Evolutionary conservation across 2,113 vertebrate genomes (phyloP).

Genomic region (Neogale vison): DNA sequence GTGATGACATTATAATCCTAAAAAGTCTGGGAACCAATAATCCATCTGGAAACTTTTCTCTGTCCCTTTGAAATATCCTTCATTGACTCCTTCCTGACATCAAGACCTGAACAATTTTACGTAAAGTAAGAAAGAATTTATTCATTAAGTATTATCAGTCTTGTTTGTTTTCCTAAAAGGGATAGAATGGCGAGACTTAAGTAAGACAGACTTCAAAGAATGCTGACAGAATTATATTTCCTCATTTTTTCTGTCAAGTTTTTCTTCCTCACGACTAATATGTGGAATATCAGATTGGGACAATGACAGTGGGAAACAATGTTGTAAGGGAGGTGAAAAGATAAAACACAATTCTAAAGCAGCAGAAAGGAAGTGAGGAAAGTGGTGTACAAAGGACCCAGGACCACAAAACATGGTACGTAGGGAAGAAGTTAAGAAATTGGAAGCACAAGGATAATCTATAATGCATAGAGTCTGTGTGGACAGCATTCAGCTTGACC

Average conservation of each 20-base stretch:
- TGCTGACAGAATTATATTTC: not conserved
- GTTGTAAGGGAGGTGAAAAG: not conserved
- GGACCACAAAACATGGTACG: not conserved
- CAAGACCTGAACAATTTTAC: not conserved
- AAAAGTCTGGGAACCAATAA: not conserved
- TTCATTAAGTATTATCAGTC: not conserved
- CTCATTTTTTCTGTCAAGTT: not conserved
- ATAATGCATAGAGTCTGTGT: not conserved
- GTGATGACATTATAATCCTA: not conserved
- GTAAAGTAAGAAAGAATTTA: conserved; percentile 2
- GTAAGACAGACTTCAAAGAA: not conserved
- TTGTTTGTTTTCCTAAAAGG: not conserved
- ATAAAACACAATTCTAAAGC: not conserved
- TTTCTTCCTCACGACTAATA: not conserved
- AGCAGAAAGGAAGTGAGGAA: not conserved
- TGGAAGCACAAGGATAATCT: not conserved
- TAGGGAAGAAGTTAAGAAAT: not conserved
- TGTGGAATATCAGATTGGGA: not conserved
- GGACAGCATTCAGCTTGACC: conserved; percentile 9
- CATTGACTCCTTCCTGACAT: not conserved
- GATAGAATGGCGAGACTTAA: not conserved
- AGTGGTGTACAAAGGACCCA: not conserved
- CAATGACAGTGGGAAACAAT: not conserved
- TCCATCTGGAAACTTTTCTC: not conserved
- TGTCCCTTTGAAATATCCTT: not conserved